Percentiles rank a stretch among this genome's conserved stretches.
phyloP scores from a whole-genome alignment of 2,888 invertebrate species.

The Disparrhopalites patrizii region DNA sequence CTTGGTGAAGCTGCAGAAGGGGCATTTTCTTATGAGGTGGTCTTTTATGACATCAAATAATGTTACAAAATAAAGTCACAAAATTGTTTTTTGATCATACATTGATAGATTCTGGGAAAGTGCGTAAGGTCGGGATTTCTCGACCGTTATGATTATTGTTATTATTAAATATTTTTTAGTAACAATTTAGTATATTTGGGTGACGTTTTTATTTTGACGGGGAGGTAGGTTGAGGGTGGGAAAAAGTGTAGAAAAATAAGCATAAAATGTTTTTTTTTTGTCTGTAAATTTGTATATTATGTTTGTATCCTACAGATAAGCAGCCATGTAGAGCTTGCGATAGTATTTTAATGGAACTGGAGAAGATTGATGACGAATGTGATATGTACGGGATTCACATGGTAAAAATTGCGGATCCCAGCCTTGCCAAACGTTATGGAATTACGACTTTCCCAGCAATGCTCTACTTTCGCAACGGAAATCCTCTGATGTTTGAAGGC shows the following conservation, averaged over 20 bases:
- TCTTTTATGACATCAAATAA: no score
- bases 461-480: slow-evolving; percentile 66
- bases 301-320: slow-evolving; percentile 63
- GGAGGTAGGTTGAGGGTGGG: not conserved
- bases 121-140: no score
- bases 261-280: not conserved
- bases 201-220: slow-evolving; percentile 21
- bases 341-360: slow-evolving; percentile 75
- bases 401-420: slow-evolving; percentile 88
- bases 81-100: no score
- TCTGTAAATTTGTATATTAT: slow-evolving; percentile 3
- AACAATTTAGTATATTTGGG: no score
- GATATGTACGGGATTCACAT: slow-evolving; percentile 89
- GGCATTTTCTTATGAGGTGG: no score
- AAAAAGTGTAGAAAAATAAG: not conserved
- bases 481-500: slow-evolving; percentile 77
- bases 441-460: slow-evolving; percentile 91
- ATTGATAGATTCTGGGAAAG: no score
- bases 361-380: slow-evolving; percentile 66
- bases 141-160: no score
- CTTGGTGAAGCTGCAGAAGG: no score
- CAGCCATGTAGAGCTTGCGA: slow-evolving; percentile 88
- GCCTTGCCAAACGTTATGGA: slow-evolving; percentile 66
- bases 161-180: no score
- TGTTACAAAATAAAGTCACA: no score